Evolutionary conservation across 2,797 vertebrate genomes (phyloP).

Genomic region (Lagocephalus sceleratus): DNA sequence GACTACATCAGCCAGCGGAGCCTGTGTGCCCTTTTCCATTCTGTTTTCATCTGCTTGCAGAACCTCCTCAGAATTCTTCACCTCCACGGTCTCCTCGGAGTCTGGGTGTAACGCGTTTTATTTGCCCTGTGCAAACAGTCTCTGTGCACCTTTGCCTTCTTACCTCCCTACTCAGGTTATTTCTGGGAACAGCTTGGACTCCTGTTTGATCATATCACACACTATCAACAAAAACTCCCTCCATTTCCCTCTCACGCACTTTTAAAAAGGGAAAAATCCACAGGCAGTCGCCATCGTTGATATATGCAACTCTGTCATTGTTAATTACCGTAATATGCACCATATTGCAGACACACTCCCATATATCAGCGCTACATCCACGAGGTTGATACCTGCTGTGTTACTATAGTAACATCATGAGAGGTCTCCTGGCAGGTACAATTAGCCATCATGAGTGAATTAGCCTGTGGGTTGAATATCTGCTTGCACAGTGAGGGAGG

Average conservation of each 20-base stretch:
- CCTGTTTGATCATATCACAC: conserved; percentile 19
- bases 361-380: conserved; percentile 39
- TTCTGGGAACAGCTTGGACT: conserved; percentile 15
- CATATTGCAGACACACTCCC: conserved; percentile 31
- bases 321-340: conserved; percentile 33
- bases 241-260: conserved; percentile 1
- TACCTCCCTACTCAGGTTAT: conserved; percentile 21
- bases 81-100: conserved; percentile 1
- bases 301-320: conserved; percentile 21
- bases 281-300: not conserved
- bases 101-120: conserved; percentile 15
- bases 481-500: conserved; percentile 17
- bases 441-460: conserved; percentile 49
- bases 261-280: not conserved
- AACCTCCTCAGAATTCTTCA: conserved; percentile 1
- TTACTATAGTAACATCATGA: conserved; percentile 46
- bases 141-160: conserved; percentile 9
- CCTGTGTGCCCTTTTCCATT: no score
- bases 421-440: conserved; percentile 33
- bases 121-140: conserved; percentile 38
- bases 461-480: conserved; percentile 19
- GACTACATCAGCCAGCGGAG: no score
- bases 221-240: conserved; percentile 8
- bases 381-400: conserved; percentile 31
- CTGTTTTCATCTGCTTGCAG: not conserved